These are phyloP conservation scores for Alosa alosa DNA, from an alignment of 2,113 vertebrate genomes.

Conservation along the genomic window DNA sequence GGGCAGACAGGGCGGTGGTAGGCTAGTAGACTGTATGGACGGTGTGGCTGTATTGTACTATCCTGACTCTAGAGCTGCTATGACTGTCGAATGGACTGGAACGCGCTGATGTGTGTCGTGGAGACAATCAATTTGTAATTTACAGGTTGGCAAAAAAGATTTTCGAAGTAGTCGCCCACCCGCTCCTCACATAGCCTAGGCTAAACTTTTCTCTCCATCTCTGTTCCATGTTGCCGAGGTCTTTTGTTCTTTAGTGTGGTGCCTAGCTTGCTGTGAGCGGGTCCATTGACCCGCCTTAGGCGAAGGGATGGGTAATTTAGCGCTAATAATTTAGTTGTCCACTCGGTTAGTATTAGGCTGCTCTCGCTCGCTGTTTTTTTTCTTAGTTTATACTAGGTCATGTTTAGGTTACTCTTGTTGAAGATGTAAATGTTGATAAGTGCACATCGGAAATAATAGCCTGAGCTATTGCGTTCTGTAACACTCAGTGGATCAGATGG, in stretches of 20 bases:
- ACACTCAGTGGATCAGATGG: neutral
- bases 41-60: neutral
- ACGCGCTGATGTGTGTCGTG: neutral
- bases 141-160: neutral
- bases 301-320: constrained; percentile 29
- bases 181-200: neutral
- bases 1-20: constrained; percentile 9
- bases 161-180: constrained; percentile 13
- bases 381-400: neutral
- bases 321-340: constrained; percentile 33
- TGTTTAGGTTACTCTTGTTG: neutral
- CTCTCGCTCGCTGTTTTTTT: neutral
- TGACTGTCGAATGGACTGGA: neutral
- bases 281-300: constrained; percentile 38
- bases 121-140: constrained; percentile 12
- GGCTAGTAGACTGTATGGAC: neutral
- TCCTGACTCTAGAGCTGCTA: constrained; percentile 9
- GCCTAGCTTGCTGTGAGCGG: constrained; percentile 35
- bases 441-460: neutral
- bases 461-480: neutral
- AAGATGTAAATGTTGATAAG: neutral
- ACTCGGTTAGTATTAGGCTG: constrained; percentile 16
- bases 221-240: constrained; percentile 49
- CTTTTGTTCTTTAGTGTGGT: constrained; percentile 69
- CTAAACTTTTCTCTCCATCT: constrained; percentile 52